These are phyloP conservation scores for Otis tarda DNA, from an alignment of 2,113 vertebrate species.

Conservation along the genomic window DNA sequence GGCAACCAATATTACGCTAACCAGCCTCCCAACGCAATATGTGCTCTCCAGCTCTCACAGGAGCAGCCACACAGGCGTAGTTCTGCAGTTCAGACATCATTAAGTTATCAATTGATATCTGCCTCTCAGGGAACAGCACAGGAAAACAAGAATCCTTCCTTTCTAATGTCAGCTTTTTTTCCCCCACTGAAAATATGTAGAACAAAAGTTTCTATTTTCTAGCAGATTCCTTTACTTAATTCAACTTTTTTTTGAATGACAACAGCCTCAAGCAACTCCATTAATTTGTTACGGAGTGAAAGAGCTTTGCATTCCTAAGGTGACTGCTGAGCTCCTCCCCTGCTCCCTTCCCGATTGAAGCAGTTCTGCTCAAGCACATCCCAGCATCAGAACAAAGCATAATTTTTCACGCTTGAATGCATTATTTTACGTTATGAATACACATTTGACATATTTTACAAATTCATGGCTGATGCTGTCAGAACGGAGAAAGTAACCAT, in stretches of 20 bases:
- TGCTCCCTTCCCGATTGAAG: not conserved
- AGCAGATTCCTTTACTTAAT: conserved; percentile 2
- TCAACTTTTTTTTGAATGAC: conserved; percentile 26
- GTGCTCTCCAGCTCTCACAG: not conserved
- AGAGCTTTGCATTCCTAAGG: conserved; percentile 37
- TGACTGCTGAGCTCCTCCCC: not conserved
- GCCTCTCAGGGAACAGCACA: not conserved
- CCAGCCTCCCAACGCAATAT: not conserved
- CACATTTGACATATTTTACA: not conserved
- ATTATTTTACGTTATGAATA: not conserved
- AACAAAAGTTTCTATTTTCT: not conserved
- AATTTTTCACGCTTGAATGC: not conserved
- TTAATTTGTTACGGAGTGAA: conserved; percentile 47
- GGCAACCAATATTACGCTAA: not conserved
- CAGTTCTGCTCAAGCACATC: not conserved
- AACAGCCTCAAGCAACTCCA: conserved; percentile 31
- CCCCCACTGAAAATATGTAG: not conserved
- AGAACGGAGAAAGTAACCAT: not conserved
- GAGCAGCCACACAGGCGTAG: not conserved
- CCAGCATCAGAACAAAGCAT: not conserved
- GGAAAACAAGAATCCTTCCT: not conserved
- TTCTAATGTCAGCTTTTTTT: not conserved
- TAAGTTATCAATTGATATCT: not conserved
- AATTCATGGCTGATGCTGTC: not conserved
- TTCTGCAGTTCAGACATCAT: not conserved